These are phyloP conservation scores for Hypercompe scribonia DNA, from an alignment of 2,888 invertebrate genomes.

Conservation along the genomic window DNA sequence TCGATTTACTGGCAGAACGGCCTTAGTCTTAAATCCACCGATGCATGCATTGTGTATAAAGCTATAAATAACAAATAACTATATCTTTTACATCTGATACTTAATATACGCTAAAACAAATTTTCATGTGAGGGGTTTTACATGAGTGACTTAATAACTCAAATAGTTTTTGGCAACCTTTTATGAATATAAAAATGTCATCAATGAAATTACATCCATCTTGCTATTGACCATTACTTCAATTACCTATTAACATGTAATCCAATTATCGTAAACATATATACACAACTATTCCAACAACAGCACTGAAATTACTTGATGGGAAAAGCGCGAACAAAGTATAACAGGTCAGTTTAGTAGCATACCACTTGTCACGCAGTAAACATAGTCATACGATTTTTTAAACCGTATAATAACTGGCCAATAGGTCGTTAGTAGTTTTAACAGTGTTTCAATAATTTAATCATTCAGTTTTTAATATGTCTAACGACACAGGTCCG, in stretches of 20 bases:
- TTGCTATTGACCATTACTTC: neutral
- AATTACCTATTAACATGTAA: neutral
- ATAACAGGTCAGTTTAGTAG: neutral
- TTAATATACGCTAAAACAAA: neutral
- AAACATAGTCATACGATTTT: neutral
- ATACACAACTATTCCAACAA: neutral
- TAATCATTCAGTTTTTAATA: slow-evolving; percentile 6
- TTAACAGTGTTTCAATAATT: neutral
- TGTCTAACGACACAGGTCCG: slow-evolving; percentile 25
- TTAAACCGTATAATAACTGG: neutral
- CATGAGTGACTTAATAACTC: neutral
- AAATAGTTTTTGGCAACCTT: neutral
- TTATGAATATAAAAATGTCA: neutral
- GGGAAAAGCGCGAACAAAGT: neutral
- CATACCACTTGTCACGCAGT: neutral
- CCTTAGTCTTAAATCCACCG: too few species aligned
- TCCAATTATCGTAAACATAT: slow-evolving; percentile 6
- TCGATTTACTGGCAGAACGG: too few species aligned
- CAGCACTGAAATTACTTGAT: neutral
- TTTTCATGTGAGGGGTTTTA: too few species aligned
- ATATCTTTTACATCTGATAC: neutral
- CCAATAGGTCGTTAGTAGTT: neutral
- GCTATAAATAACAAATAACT: too few species aligned
- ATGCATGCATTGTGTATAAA: too few species aligned
- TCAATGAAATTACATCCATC: neutral